Conservation (phyloP, 2,888 invertebrate genomes). For the Strigamia crassipes region DNA sequence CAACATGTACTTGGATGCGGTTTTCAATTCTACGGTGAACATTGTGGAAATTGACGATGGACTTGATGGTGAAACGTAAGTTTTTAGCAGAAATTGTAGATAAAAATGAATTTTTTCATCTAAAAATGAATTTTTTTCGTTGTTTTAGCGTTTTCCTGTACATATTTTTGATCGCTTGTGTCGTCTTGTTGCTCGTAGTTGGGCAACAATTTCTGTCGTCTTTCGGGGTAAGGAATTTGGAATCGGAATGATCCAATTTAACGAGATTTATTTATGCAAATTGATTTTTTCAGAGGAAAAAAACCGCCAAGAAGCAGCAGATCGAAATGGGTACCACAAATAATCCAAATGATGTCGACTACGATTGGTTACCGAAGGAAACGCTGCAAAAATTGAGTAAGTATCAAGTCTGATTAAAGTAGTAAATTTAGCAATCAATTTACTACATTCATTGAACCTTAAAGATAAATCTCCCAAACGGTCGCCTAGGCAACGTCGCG, state of each 20-base stretch:
- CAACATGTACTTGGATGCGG: conserved; percentile 77
- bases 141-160: conserved; percentile 82
- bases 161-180: conserved; percentile 87
- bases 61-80: conserved; percentile 88
- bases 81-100: too few relatives aligned
- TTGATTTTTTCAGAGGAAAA: conserved; percentile 57
- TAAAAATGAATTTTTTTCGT: background rate
- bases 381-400: conserved; percentile 78
- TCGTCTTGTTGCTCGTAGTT: conserved; percentile 80
- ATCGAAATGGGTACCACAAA: conserved; percentile 83
- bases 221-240: conserved; percentile 67
- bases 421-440: conserved; percentile 2
- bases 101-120: too few relatives aligned
- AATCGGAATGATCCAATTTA: background rate
- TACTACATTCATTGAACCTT: conserved; percentile 12
- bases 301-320: conserved; percentile 51
- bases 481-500: conserved; percentile 50
- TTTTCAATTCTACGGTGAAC: conserved; percentile 96
- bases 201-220: conserved; percentile 75
- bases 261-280: background rate
- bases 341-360: conserved; percentile 86
- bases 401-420: conserved; percentile 57
- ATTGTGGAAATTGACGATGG: conserved; percentile 96
- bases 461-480: conserved; percentile 45
- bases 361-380: conserved; percentile 96